A percentile compares a stretch with the other conserved stretches of the same genome.
Conservation (phyloP, 2,888 invertebrate genomes). For the Pterostichus madidus region DNA sequence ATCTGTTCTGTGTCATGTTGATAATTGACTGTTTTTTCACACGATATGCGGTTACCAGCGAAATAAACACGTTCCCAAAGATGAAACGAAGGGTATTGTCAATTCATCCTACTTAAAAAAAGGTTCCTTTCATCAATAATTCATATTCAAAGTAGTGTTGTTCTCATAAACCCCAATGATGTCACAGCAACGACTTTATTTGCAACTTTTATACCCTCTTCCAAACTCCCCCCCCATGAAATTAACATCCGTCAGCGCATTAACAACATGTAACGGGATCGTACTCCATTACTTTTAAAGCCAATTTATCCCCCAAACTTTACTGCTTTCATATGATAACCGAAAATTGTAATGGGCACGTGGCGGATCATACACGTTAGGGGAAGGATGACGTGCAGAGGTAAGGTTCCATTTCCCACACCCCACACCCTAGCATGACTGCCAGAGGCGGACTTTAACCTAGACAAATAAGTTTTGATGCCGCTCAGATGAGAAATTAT, state of each 20-base stretch:
- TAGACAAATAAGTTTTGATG: no score
- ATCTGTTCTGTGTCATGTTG: slow-evolving; percentile 12
- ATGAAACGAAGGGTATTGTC: not conserved
- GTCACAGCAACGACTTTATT: slow-evolving; percentile 13
- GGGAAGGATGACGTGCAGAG: not conserved
- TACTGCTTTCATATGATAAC: slow-evolving; percentile 44
- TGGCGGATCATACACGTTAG: slow-evolving; percentile 17
- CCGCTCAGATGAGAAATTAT: no score
- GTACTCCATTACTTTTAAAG: slow-evolving; percentile 51
- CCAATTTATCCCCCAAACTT: slow-evolving; percentile 48
- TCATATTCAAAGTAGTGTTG: slow-evolving; percentile 4
- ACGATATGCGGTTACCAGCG: slow-evolving; percentile 22
- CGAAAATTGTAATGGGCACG: slow-evolving; percentile 45
- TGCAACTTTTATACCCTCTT: slow-evolving; percentile 26
- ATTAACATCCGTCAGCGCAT: slow-evolving; percentile 32
- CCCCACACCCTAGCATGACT: not conserved
- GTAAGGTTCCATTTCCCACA: not conserved
- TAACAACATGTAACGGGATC: slow-evolving; percentile 53
- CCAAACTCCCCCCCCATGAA: not conserved
- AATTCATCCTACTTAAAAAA: slow-evolving; percentile 15
- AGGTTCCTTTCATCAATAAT: not conserved
- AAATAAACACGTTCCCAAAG: slow-evolving; percentile 23
- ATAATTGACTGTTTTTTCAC: slow-evolving; percentile 34
- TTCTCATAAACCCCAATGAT: slow-evolving; percentile 16
- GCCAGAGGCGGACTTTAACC: not conserved